Conservation (phyloP, 2,113 vertebrate species). For the Mesitornis unicolor region DNA sequence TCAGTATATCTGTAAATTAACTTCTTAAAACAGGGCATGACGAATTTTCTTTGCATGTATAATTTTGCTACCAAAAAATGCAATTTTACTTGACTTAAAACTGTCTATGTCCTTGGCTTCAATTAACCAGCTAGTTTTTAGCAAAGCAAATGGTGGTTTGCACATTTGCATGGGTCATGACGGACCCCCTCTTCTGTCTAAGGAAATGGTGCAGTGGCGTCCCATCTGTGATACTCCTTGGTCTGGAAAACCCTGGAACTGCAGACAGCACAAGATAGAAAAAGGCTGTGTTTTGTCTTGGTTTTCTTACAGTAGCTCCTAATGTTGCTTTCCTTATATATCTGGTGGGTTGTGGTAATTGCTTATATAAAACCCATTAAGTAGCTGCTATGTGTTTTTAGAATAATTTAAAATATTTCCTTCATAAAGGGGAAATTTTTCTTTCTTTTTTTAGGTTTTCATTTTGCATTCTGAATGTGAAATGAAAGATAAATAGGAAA, state of each 20-base stretch:
- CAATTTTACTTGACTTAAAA: not conserved
- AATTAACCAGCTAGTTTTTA: not conserved
- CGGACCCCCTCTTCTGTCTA: not conserved
- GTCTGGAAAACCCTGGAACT: not conserved
- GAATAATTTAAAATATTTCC: not conserved
- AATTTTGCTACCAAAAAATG: not conserved
- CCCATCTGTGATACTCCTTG: accelerated
- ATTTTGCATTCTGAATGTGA: not conserved
- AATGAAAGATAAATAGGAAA: not conserved
- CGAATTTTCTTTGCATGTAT: not conserved
- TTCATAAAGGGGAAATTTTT: not conserved
- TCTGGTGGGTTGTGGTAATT: not conserved
- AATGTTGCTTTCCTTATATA: not conserved
- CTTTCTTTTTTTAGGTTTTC: not conserved
- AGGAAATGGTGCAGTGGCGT: not conserved
- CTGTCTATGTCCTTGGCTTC: not conserved
- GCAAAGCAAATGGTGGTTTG: not conserved
- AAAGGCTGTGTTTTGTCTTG: not conserved
- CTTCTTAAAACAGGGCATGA: not conserved
- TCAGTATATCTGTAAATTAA: not conserved
- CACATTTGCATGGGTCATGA: accelerated
- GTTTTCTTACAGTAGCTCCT: not conserved
- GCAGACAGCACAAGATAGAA: not conserved
- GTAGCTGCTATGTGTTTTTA: not conserved
- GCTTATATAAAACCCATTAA: not conserved